Percentiles rank a stretch among this genome's conserved stretches.
Evolutionary conservation across 2,888 invertebrate species (phyloP).

Genomic region (Parnassius apollo): DNA sequence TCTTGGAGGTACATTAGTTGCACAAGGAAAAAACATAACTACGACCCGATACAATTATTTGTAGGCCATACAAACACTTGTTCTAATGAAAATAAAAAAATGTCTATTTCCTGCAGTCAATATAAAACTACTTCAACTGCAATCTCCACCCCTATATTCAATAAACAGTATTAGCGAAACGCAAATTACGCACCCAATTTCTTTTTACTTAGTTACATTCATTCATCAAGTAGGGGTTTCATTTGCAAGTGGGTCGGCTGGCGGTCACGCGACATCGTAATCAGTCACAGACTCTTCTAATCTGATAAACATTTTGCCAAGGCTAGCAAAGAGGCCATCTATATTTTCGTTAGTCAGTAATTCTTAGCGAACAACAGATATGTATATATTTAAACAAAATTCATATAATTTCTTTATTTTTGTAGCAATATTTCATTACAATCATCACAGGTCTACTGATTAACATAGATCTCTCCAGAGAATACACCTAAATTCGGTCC

Average conservation of each 20-base stretch:
- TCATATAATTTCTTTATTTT: background rate
- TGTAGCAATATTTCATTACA: background rate
- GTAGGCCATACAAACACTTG: no score
- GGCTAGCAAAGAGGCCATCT: slow-evolving; percentile 4
- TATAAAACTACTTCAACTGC: background rate
- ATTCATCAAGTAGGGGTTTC: slow-evolving; percentile 22
- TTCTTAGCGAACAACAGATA: background rate
- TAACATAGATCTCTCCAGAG: background rate
- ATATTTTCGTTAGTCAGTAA: background rate
- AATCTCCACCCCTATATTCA: background rate
- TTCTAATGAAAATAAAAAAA: background rate
- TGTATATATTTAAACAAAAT: background rate
- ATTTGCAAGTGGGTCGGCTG: slow-evolving; percentile 26
- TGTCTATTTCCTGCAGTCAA: background rate
- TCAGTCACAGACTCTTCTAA: slow-evolving; percentile 34
- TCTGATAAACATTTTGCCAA: slow-evolving; percentile 40
- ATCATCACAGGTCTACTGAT: background rate
- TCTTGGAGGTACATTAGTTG: no score
- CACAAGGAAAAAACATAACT: no score
- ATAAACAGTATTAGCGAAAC: background rate
- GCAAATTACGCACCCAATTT: slow-evolving; percentile 3
- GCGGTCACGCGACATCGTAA: slow-evolving; percentile 38
- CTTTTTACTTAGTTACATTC: slow-evolving; percentile 6
- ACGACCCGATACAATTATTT: no score
- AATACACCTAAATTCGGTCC: background rate